These are phyloP conservation scores for Pipistrellus kuhlii DNA, from an alignment of 2,797 vertebrate species.

Conservation along the genomic window DNA sequence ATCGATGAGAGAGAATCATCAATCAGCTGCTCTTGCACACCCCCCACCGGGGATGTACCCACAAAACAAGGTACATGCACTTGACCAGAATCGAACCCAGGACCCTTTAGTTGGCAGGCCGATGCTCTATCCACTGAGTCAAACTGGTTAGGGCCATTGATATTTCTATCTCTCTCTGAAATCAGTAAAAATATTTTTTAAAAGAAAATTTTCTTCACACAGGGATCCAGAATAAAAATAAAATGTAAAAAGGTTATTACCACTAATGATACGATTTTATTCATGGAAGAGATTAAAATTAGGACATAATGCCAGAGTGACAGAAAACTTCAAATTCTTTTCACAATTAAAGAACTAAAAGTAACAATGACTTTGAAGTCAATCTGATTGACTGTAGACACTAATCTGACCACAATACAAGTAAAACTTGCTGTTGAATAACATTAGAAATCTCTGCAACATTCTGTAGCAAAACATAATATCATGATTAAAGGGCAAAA, in stretches of 20 bases:
- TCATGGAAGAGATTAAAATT: slow-evolving; percentile 51
- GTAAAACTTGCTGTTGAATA: neutral
- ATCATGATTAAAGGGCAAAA: neutral
- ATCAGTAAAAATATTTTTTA: neutral
- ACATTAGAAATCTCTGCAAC: slow-evolving; percentile 32
- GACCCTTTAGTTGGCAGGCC: too few species aligned
- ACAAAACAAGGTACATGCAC: too few species aligned
- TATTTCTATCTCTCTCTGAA: too few species aligned
- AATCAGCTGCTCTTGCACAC: too few species aligned
- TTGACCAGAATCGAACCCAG: too few species aligned
- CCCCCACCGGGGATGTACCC: too few species aligned
- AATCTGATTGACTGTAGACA: neutral
- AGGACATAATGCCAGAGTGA: slow-evolving; percentile 61
- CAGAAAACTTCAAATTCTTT: neutral
- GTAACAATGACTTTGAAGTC: slow-evolving; percentile 14
- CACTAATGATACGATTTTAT: slow-evolving; percentile 47
- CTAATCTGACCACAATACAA: slow-evolving; percentile 16
- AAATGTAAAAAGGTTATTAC: slow-evolving; percentile 65
- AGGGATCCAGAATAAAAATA: slow-evolving; percentile 66
- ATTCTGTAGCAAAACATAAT: neutral
- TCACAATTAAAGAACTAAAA: slow-evolving; percentile 24
- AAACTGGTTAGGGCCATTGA: too few species aligned
- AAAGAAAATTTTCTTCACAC: slow-evolving; percentile 71
- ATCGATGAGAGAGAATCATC: too few species aligned
- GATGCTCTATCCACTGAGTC: too few species aligned